Evolutionary conservation across 2,113 vertebrate species (phyloP).

Genomic region (Microcebus lehilahytsara): DNA sequence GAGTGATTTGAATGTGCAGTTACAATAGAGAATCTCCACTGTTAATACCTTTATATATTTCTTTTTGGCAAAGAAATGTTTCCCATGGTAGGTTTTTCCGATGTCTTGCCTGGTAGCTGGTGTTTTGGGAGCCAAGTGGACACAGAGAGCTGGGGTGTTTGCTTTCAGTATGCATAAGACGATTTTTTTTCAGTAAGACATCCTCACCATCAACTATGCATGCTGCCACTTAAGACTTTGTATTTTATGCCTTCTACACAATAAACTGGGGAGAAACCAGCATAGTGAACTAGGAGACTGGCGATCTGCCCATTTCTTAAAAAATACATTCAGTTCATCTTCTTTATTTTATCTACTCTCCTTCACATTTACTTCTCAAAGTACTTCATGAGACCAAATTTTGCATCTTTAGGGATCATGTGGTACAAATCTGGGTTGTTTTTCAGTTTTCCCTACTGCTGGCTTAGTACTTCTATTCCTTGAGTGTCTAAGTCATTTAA

Average conservation of each 20-base stretch:
- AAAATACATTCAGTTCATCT: neutral
- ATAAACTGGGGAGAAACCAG: neutral
- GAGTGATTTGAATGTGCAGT: neutral
- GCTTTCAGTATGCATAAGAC: neutral
- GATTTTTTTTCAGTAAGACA: neutral
- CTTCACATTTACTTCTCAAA: neutral
- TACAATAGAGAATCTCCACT: neutral
- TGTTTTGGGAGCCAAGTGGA: neutral
- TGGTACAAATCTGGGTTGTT: neutral
- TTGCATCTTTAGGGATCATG: neutral
- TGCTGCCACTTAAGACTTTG: neutral
- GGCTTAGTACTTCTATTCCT: neutral
- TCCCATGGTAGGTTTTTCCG: neutral
- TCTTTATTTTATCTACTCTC: neutral
- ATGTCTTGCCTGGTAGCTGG: neutral
- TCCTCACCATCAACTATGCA: neutral
- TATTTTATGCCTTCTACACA: neutral
- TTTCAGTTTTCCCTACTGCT: neutral
- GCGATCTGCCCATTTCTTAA: neutral
- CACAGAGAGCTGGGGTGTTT: neutral
- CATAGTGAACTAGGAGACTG: neutral
- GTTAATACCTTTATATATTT: neutral
- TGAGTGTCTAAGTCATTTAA: neutral
- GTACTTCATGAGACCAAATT: neutral
- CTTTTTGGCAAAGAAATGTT: too few species aligned